Evolutionary conservation across 2,113 vertebrate species (phyloP), one percentile per base, ranked within the genome.

Genomic region (Scalopus aquaticus): DNA sequence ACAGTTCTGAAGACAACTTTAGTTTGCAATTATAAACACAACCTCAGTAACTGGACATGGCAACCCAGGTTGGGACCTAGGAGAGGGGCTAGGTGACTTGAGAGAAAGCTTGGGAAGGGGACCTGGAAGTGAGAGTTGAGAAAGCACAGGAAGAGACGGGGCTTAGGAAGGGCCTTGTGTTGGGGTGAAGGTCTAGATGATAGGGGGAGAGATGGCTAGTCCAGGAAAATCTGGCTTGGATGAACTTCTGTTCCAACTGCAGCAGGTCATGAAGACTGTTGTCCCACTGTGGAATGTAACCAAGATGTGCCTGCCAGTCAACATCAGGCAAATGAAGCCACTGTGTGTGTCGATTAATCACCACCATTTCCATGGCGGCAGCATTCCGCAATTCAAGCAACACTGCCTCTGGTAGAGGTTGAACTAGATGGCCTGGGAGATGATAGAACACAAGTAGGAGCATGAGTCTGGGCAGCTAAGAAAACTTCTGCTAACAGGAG

Each of bases 11-110:
- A 42, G 32, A 9, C 1, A 39, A 35, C 6, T 72, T 70, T 35
- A 30, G 19, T 24, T 81, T 79, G 32, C 19, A n/a, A 6, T 39
- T 65, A n/a, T 1, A 30, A 6, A 11, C 5, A 42, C 19, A 70
- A 16, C 28, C 16, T 87, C 22, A 30, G 20, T 26, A n/a, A 12
- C 81, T 73, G 46, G 46, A 35, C 2, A 26, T 6, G 22, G 30
- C 0, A 0, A n/a, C n/a, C n/a, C n/a, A n/a, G n/a, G n/a, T n/a
- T n/a, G 32, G 49, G 9, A 24, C 11, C 15, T 9, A 16, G n/a
- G 62, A 35, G 42, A 9, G 35, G 15, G 24, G 7, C 17, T 46
- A 10, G 6, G 39, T 0, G 2, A 64, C 35, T n/a, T 46, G 26
- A 90, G 8, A 32, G 65, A 51, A 69, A 74, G 17, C 35, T 39